Percentiles rank a stretch among this genome's conserved stretches.
These are phyloP conservation scores for Meleagris gallopavo DNA, from an alignment of 2,113 vertebrate species.

Conservation along the genomic window DNA sequence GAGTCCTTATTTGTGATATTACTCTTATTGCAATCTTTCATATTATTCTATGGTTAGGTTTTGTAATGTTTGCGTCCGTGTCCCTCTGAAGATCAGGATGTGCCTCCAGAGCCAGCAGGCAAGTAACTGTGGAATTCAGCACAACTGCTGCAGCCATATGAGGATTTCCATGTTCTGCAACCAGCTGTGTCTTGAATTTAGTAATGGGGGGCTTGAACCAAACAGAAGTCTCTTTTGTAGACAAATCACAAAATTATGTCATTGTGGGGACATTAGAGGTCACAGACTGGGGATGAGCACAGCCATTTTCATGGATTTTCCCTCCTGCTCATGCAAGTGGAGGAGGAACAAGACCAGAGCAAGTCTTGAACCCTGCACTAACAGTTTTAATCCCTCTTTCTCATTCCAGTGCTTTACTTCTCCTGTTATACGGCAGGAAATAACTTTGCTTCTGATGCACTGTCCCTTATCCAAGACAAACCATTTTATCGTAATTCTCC, in stretches of 20 bases:
- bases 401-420: neutral
- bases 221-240: neutral
- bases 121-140: neutral
- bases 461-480: neutral
- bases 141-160: neutral
- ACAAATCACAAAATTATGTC: neutral
- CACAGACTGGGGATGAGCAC: neutral
- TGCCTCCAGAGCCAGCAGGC: neutral
- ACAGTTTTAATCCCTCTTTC: neutral
- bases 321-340: neutral
- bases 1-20: neutral
- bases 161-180: neutral
- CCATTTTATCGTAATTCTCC: neutral
- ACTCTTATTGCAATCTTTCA: neutral
- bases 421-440: neutral
- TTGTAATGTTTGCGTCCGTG: neutral
- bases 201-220: rapidly evolving
- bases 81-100: neutral
- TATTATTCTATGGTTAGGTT: neutral
- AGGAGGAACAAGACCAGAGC: neutral
- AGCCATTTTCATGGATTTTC: neutral
- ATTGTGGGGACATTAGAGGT: neutral
- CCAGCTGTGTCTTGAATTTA: neutral
- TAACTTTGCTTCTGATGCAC: neutral
- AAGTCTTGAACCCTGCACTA: neutral